These are phyloP conservation scores for Venturia canescens DNA, from an alignment of 1,140 invertebrate species.

Conservation along the genomic window DNA sequence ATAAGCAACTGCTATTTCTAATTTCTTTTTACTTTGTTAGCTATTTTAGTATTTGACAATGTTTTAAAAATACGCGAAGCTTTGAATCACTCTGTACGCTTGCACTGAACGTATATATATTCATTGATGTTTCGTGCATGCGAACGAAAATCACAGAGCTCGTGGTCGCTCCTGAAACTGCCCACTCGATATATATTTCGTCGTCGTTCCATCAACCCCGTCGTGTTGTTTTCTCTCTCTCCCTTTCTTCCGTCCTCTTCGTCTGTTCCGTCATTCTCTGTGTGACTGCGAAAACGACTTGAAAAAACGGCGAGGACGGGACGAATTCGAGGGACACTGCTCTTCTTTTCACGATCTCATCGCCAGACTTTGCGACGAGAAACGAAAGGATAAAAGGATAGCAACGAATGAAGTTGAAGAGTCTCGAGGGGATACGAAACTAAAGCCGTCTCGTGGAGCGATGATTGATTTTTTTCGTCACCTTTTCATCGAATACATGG, in stretches of 20 bases:
- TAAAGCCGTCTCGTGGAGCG: slow-evolving; percentile 10
- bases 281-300: slow-evolving; percentile 24
- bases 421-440: neutral
- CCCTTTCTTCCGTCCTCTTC: neutral
- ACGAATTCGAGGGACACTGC: slow-evolving; percentile 23
- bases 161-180: neutral
- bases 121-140: neutral
- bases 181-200: slow-evolving; percentile 23
- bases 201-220: slow-evolving; percentile 23
- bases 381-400: slow-evolving; percentile 11
- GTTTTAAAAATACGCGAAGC: too few relatives aligned
- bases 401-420: neutral
- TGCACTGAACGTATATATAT: neutral
- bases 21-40: too few relatives aligned
- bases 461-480: slow-evolving; percentile 12
- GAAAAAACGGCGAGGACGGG: neutral
- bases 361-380: neutral
- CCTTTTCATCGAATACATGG: neutral
- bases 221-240: slow-evolving; percentile 9
- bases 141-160: slow-evolving; percentile 14
- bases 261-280: neutral
- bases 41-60: too few relatives aligned
- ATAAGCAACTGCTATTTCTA: too few relatives aligned
- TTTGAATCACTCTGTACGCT: neutral
- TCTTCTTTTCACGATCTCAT: slow-evolving; percentile 23